These are phyloP conservation scores for Apis florea DNA, from an alignment of 1,140 invertebrate species.

Conservation along the genomic window DNA sequence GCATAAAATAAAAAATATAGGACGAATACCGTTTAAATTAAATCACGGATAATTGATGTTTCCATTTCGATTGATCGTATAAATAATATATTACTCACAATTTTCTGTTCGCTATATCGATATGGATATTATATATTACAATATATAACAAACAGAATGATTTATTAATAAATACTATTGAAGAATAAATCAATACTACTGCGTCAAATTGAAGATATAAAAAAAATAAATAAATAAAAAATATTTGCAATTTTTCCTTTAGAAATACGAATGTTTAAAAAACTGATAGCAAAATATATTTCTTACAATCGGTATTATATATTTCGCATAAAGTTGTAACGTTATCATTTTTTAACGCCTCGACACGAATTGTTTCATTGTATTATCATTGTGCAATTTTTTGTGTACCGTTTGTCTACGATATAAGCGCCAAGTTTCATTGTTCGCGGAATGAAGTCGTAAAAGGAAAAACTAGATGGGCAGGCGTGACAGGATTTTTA, in stretches of 20 bases:
- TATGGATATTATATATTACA: no score
- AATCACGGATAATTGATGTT: background rate
- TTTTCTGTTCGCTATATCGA: background rate
- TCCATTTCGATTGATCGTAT: background rate
- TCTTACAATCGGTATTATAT: background rate
- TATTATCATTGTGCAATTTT: background rate
- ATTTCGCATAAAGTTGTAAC: background rate
- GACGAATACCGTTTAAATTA: background rate
- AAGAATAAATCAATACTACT: background rate
- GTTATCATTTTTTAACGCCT: background rate
- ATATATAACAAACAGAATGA: background rate
- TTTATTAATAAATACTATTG: constrained; percentile 1
- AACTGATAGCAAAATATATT: background rate
- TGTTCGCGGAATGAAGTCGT: background rate
- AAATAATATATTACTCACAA: background rate
- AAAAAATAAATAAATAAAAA: background rate
- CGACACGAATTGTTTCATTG: background rate
- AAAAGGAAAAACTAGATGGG: background rate
- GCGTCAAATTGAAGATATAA: no score
- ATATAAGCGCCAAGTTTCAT: background rate
- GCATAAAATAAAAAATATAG: background rate
- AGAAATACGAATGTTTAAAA: background rate
- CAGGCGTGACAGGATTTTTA: background rate
- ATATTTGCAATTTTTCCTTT: background rate
- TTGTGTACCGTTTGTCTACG: background rate